Evolutionary conservation across 2,888 invertebrate species (phyloP), one percentile per base, ranked within the genome.

Genomic region (Xestia ashworthii): DNA sequence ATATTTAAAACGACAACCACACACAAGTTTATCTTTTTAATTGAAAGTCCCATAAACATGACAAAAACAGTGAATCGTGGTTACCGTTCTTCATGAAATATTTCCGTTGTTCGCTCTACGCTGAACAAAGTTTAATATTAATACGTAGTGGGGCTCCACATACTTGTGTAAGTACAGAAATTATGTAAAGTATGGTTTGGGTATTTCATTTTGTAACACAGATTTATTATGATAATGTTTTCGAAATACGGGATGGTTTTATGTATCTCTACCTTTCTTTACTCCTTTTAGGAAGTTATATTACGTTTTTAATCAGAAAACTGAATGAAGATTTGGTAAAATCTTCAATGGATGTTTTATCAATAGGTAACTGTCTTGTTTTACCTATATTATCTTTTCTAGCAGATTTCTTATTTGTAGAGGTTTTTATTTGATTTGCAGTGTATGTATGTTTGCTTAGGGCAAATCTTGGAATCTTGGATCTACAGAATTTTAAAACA

Each of bases 71-170:
- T 67, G 46, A 46, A 55, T 19, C 46, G 53, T 53, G 50, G 25
- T 44, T 41, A 44, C 9, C 58, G 55, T 55, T 38, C 60, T 60
- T 50, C 69, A 70, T 82, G 66, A 80, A 80, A 80, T 76, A 66
- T 60, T 46, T 80, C 70, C 53, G 11, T 14, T 48, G 53, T 60
- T 77, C 25, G 60, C 53, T 46, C 46, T 62, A 60, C 53, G n/a
- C n/a, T 71, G 19, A 65, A 70, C 77, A 71, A 82, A 82, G 70
- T 82, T 82, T 77, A 70, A 65, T 80, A 80, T 66, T 69, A 69
- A 46, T 81, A 65, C 55, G 25, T 64, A 41, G 41, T 32, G 38
- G 22, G 53, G 44, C 11, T 58, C 19, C 50, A 60, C 82, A 66
- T 48, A 65, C 46, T 70, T 60, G 60, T 32, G 14, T n/a, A n/a